Evolutionary conservation across 2,888 invertebrate genomes (phyloP), one percentile per base, ranked within the genome.

Genomic region (Troglohyphantes excavatus): DNA sequence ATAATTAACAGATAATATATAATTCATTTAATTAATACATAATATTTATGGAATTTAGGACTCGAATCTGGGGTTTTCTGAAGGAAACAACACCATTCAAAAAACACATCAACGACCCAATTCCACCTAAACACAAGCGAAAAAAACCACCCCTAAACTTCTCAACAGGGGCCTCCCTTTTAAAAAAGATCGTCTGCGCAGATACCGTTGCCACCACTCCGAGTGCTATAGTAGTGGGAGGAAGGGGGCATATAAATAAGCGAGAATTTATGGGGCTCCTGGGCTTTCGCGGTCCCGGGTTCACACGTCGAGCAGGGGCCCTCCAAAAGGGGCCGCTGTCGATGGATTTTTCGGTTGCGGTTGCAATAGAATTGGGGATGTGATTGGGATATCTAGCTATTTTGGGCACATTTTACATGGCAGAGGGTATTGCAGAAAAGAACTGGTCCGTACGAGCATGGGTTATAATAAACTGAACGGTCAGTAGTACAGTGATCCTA

Each of bases 231-330:
- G 43, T 29, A 65, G 78, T 63, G 21, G 43, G 26, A 33, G 67
- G 23, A 53, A 11, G 68, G 59, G 43, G 39, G 23, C n/a, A 29
- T 27, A 83, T 43, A 76, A 76, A 68, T 75, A 85, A 67, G 67
- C 21, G 65, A 13, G 53, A 76, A 85, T 85, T 85, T 85, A 85
- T 85, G 75, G 33, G 53, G 76, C 75, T 76, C 39, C 84, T 53
- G 75, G 84, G 65, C 84, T 84, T 84, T 85, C 75, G 75, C 67
- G 43, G 53, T 19, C 63, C 65, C 65, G 33, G 43, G 84, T 81
- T 81, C 79, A 81, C 79, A 81, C 79, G 79, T 81, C 63, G 17
- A n/a, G n/a, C 26, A 21, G 29, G 19, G 65, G 65, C 79, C 79
- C 46, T 21, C 23, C 13, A 26, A 26, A 65, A 23, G 65, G 65